Evolutionary conservation across 1,140 invertebrate species (phyloP), one percentile per base, ranked within the genome.

Genomic region (Brachionus rubens): DNA sequence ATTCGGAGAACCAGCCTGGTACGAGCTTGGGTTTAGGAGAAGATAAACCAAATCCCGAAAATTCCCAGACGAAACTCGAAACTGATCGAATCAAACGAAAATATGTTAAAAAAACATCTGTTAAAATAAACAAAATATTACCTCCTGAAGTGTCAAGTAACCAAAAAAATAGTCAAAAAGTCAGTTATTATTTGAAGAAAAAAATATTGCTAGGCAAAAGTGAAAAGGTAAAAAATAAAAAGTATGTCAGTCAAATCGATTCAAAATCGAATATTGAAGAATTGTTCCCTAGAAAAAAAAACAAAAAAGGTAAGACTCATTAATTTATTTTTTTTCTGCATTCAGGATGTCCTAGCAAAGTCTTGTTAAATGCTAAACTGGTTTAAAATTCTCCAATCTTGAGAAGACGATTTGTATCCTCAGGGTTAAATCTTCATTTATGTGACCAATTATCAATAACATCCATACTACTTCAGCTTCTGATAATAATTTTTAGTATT

Each of bases 81-180:
- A 43, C 59, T 12, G 24, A 24, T 9, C 40, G 59, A 43, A 65
- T 65, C 4, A 65, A 41, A 43, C 40, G 59, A 43, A 65, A 65
- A 65, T 65, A 65, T 41, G 43, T 14, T 14, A 65, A 24, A 28
- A 65, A 16, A 24, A 21, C 7, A 43, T 24, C 24, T 24, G n/a
- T n/a, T n/a, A 41, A 46, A 24, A 2, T 65, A 43, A 19, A 1
- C 10, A 24, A 19, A n/a, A 26, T 43, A 10, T 10, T n/a, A n/a
- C n/a, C n/a, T n/a, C n/a, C n/a, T n/a, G n/a, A n/a, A n/a, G n/a
- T n/a, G n/a, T n/a, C n/a, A n/a, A n/a, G n/a, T n/a, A n/a, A n/a
- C n/a, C n/a, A n/a, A n/a, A n/a, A n/a, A n/a, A n/a, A n/a, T n/a
- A n/a, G n/a, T n/a, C n/a, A n/a, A n/a, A n/a, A n/a, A n/a, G 36